phyloP scores from a whole-genome alignment of 2,888 invertebrate species.

The Ennomos quercinarius region DNA sequence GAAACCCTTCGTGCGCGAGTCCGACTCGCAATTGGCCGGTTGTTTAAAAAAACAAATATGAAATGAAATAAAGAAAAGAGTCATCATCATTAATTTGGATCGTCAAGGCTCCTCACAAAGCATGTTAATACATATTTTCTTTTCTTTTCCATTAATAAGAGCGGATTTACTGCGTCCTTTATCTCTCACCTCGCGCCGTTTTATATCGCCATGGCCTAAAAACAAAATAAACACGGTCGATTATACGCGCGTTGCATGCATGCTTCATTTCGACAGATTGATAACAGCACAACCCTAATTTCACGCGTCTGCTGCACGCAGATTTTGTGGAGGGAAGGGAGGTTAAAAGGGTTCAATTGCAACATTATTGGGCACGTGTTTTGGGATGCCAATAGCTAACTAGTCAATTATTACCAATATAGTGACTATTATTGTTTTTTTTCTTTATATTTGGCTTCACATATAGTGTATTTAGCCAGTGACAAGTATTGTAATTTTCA shows the following conservation, averaged over 20 bases:
- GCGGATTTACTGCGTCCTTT: conserved; percentile 25
- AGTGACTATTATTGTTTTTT: neutral
- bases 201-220: conserved; percentile 35
- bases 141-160: conserved; percentile 17
- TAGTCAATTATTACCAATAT: conserved; percentile 1
- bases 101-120: no score
- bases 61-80: no score
- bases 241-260: conserved; percentile 31
- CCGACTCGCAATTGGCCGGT: no score
- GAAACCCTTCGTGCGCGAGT: no score
- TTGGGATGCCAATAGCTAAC: conserved; percentile 6
- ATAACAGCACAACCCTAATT: conserved; percentile 31
- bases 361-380: conserved; percentile 20
- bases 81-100: no score
- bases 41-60: no score
- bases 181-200: conserved; percentile 32
- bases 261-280: conserved; percentile 20
- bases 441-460: no score
- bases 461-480: no score
- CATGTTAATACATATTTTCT: neutral
- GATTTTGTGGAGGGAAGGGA: conserved; percentile 20
- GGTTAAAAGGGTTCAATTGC: conserved; percentile 36
- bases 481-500: no score
- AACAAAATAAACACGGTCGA: conserved; percentile 27
- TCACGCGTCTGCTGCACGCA: conserved; percentile 28